Base-by-base conservation (phyloP, 2,888 invertebrate genomes). In the Portevinia maculata region DNA sequence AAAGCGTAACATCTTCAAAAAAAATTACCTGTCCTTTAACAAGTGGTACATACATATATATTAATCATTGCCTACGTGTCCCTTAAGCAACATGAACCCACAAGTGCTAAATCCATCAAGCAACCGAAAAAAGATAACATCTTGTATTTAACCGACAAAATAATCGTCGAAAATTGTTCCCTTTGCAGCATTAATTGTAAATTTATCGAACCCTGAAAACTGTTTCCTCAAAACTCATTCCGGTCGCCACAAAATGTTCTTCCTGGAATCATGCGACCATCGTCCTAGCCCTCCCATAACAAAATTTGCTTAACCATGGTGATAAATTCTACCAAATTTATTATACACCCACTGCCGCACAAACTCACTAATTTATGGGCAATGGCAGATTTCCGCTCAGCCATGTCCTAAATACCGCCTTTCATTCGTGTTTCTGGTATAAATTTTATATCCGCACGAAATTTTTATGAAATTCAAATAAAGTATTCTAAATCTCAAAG, bases 401-500 rank as follows among this genome's bases (percentile, higher is more conserved):
- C 73, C 13, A 17, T 24, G 28, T 32, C 28, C 60, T 30, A 37
- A 55, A 24, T 8, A 8, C 9, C 17, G 55, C 34, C 8, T 17
- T 62, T 28, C 41, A 21, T 15, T n/a, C 53, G 4, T 62, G 8
- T 53, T 57, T 48, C 55, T 57, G 37, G 39, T 44, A 65, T 65
- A 55, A 74, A 74, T 74, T 65, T 64, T 39, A 50, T 37, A 52
- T 44, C 60, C 52, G 64, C 39, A 74, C 59, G 70, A 70, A 48
- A 64, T 74, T 74, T 74, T 64, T 64, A 74, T 74, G 64, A 74
- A 74, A 74, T 74, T 74, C 74, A 74, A 74, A 74, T 74, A 65
- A 57, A 64, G 55, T 74, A 39, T 24, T 24, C 24, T 24, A 70
- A 21, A 24, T 28, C 37, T 48, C 30, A 59, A 32, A 19, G 67